Conservation (phyloP, 2,797 vertebrate genomes). For the Agapornis canus region DNA sequence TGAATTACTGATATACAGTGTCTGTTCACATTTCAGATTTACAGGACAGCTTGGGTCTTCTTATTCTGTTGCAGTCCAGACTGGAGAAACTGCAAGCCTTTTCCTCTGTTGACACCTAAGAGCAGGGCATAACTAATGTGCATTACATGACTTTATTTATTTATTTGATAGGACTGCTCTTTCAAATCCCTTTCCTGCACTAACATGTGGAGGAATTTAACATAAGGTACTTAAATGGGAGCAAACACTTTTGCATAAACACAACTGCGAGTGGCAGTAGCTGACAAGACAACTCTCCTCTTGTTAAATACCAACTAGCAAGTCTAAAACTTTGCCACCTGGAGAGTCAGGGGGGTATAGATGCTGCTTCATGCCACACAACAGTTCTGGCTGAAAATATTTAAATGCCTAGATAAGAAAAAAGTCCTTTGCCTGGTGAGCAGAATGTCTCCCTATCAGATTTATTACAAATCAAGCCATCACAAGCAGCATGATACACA, state of each 20-base stretch:
- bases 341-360: neutral
- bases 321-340: neutral
- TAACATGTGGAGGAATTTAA: neutral
- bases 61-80: neutral
- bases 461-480: neutral
- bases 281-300: neutral
- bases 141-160: neutral
- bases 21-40: neutral
- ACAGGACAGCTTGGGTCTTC: neutral
- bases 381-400: neutral
- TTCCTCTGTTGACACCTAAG: neutral
- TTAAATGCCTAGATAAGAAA: neutral
- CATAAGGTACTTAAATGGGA: neutral
- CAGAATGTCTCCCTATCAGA: neutral
- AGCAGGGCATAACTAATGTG: neutral
- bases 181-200: neutral
- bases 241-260: neutral
- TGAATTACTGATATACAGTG: neutral
- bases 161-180: neutral
- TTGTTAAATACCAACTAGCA: neutral
- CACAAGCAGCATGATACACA: accelerated
- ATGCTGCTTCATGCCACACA: neutral
- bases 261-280: neutral
- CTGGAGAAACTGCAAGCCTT: neutral
- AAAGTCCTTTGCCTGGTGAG: neutral